These are phyloP conservation scores for Margaritifera margaritifera DNA, from an alignment of 2,888 invertebrate genomes.

Conservation along the genomic window DNA sequence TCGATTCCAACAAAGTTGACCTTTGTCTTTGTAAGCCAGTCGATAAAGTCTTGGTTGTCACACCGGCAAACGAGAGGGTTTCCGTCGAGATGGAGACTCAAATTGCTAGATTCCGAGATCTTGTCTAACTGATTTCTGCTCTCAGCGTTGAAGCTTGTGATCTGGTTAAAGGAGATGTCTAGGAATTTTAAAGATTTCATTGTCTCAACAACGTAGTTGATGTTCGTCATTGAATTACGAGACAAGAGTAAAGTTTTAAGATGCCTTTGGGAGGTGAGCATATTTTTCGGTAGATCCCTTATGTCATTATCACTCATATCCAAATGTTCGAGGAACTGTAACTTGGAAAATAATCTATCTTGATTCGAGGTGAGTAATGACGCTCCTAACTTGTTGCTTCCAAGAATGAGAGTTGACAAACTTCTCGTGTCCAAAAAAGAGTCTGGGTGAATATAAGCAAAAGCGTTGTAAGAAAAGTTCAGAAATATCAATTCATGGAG, in stretches of 20 bases:
- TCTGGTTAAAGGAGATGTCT: conserved; percentile 17
- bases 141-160: conserved; percentile 5
- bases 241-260: conserved; percentile 7
- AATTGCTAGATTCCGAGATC: background rate
- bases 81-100: conserved; percentile 2
- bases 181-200: conserved; percentile 7
- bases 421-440: conserved; percentile 13
- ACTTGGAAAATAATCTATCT: conserved; percentile 10
- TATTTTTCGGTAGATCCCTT: conserved; percentile 12
- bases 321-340: conserved; percentile 1
- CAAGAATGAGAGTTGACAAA: conserved; percentile 8
- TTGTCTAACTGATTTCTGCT: background rate
- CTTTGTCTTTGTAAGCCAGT: conserved; percentile 4
- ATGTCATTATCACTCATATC: conserved; percentile 12
- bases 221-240: conserved; percentile 10
- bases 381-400: conserved; percentile 13
- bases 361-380: background rate
- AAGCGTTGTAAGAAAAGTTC: conserved; percentile 10
- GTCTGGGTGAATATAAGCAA: conserved; percentile 6
- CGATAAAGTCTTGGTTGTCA: conserved; percentile 1
- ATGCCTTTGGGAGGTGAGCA: conserved; percentile 8
- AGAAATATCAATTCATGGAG: conserved; percentile 10
- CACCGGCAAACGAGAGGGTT: conserved; percentile 3
- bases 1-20: background rate
- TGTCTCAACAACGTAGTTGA: conserved; percentile 6